Base-by-base conservation (phyloP, 2,113 vertebrate genomes). In the Gasterosteus aculeatus region DNA sequence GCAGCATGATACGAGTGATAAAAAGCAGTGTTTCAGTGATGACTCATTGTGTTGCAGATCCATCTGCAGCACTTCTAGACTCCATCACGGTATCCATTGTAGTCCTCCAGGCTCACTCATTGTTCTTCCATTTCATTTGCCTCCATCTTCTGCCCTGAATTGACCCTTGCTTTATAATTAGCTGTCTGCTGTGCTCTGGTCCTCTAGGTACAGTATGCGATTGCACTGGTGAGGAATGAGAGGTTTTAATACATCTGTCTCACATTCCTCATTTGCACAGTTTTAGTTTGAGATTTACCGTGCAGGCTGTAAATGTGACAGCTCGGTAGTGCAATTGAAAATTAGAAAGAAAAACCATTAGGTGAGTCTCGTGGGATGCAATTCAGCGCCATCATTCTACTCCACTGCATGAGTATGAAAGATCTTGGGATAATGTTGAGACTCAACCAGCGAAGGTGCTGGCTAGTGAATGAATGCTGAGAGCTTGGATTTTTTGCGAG, bases 91-190 rank as follows among this genome's bases (percentile, higher is more conserved):
- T 22, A 14, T 54, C 35, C 3, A 38, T 14, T 29, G 26, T 35
- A 29, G n/a, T 41, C 61, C 67, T 74, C 7, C 56, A 35, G 51
- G 12, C 66, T 31, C 16, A 39, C 35, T 62, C 14, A 59, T 46
- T n/a, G 56, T 51, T 29, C 63, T 51, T 63, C 42, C 49, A 3
- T 83, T 79, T 75, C 49, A 79, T 81, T 85, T 78, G 69, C 86
- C 75, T 78, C 57, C 26, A 65, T 64, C 58, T 79, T 62, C 42
- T 38, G 46, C 56, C 69, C 72, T 76, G 73, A 69, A 61, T 53
- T 87, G 71, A 81, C 62, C 70, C 69, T 26, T 44, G 42, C 33
- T 75, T 71, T 68, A 77, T 83, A 84, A 85, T 81, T 78, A 87
- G 62, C 49, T 70, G 62, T 41, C 53, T 49, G 46, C 63, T 75